These are phyloP conservation scores for Amblyornis subalaris DNA, from an alignment of 2,113 vertebrate genomes.

Conservation along the genomic window DNA sequence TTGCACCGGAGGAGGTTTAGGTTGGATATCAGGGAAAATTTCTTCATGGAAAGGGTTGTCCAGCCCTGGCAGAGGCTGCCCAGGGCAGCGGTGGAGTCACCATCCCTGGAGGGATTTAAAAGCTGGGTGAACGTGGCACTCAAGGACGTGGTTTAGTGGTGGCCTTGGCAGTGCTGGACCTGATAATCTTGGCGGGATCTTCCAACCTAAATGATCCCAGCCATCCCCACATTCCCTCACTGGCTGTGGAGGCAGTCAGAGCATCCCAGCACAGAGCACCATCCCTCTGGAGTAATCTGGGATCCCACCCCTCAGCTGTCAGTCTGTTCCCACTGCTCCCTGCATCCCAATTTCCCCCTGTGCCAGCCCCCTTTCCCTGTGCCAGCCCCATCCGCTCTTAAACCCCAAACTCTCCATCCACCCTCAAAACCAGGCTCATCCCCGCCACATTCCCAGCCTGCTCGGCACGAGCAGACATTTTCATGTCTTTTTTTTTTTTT, in stretches of 20 bases:
- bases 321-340: rapidly evolving
- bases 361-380: not conserved
- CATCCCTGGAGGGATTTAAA: not conserved
- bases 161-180: not conserved
- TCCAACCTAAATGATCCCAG: not conserved
- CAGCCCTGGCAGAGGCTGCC: not conserved
- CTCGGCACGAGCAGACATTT: rapidly evolving
- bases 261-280: not conserved
- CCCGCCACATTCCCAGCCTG: not conserved
- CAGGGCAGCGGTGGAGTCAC: not conserved
- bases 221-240: rapidly evolving
- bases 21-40: not conserved
- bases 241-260: rapidly evolving
- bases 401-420: not conserved
- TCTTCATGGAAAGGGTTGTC: not conserved
- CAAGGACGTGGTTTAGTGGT: not conserved
- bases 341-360: not conserved
- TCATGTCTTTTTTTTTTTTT: not conserved
- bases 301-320: not conserved
- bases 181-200: not conserved
- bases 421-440: not conserved
- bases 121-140: not conserved
- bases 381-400: not conserved
- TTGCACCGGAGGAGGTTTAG: not conserved
- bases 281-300: rapidly evolving